Evolutionary conservation across 2,797 vertebrate species (phyloP), one percentile per base, ranked within the genome.

Genomic region (Sternotherus odoratus): DNA sequence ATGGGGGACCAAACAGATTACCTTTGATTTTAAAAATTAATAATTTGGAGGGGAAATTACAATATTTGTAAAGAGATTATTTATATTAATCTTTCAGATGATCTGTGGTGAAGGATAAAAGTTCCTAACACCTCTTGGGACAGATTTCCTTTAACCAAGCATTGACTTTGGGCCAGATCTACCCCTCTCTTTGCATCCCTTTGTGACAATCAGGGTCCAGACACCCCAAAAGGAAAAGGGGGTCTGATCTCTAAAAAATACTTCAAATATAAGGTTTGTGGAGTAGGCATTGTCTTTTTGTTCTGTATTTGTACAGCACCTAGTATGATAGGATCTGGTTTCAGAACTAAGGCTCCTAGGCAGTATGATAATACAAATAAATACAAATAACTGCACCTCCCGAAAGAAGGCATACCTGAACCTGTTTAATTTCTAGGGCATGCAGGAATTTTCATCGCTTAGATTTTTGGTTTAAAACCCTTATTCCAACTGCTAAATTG

Each of bases 401-500:
- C 79, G 72, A 48, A 63, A 54, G 39, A 63, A 94, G 87, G 21
- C 49, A 5, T 86, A 83, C 75, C 81, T 77, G 74, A 95, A 91
- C 82, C 66, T 83, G 21, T 93, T 94, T 89, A 83, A 78, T 94
- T 94, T 91, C 49, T n/a, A 94, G 83, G 63, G 78, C 80, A 85
- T 77, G 82, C 80, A 94, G 89, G 86, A 74, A 92, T 94, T 96
- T 95, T 91, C 89, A 83, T 85, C 5, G 12, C 72, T 91, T 94
- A 92, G 89, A 91, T 50, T 93, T 97, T 94, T 92, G 90, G 89
- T 89, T 89, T 96, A 87, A 91, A 92, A 82, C 60, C 89, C 51
- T 91, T 93, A 43, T 96, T 94, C 87, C 56, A 91, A 93, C 82
- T 94, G 90, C 91, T 95, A 96, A 96, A 94, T 85, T 96, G 85